A percentile compares a stretch with the other conserved stretches of the same genome.
Conservation (phyloP, 2,888 invertebrate genomes). For the Ophraella communa region DNA sequence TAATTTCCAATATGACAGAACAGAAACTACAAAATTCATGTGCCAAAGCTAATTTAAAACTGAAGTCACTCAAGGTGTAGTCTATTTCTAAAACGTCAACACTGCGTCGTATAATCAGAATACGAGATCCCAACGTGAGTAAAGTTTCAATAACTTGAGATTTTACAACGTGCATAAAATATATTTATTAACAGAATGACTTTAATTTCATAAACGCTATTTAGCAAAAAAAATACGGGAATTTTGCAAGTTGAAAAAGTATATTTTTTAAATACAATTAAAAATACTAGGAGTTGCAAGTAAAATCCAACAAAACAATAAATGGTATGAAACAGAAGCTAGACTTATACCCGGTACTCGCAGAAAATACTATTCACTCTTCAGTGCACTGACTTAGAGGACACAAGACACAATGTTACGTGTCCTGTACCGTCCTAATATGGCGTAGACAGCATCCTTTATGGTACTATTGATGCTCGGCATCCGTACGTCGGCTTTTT, state of each 20-base stretch:
- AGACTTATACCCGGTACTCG: conserved; percentile 9
- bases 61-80: background rate
- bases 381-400: conserved; percentile 43
- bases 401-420: conserved; percentile 53
- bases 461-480: conserved; percentile 38
- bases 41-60: conserved; percentile 3
- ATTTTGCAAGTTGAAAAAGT: no score
- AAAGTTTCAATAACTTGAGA: no score
- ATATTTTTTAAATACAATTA: no score
- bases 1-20: background rate
- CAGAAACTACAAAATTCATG: background rate
- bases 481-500: conserved; percentile 47
- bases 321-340: background rate
- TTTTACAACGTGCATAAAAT: no score
- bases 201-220: no score
- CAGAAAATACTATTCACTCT: conserved; percentile 24
- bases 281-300: background rate
- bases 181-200: no score
- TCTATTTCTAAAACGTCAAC: background rate
- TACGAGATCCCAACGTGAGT: no score
- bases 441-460: conserved; percentile 49
- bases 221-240: no score
- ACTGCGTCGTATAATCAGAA: no score
- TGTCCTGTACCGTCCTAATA: conserved; percentile 48
- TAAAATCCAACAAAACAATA: background rate